Evolutionary conservation across 2,888 invertebrate species (phyloP).

Genomic region (Clivina fossor): DNA sequence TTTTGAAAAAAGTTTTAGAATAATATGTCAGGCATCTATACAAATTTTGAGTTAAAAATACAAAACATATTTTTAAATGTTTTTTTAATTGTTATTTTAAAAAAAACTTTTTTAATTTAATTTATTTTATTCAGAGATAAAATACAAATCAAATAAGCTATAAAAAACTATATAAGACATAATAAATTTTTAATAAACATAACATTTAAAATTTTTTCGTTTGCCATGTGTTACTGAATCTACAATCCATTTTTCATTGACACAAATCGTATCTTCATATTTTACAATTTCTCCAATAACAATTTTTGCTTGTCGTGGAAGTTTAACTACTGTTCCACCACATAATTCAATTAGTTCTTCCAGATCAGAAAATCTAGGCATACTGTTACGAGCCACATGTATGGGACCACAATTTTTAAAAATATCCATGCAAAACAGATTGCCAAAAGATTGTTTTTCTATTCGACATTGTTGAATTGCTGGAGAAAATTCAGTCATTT

Average conservation of each 20-base stretch:
- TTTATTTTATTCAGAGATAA: too few relatives aligned
- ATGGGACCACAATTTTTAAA: constrained; percentile 62
- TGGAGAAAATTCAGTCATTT: constrained; percentile 68
- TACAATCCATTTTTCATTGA: constrained; percentile 64
- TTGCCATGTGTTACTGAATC: constrained; percentile 63
- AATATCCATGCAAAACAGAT: constrained; percentile 60
- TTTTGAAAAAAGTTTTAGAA: too few relatives aligned
- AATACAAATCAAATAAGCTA: too few relatives aligned
- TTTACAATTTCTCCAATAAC: constrained; percentile 54
- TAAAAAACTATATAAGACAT: too few relatives aligned
- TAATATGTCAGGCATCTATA: too few relatives aligned
- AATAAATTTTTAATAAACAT: too few relatives aligned
- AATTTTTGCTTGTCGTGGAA: constrained; percentile 56
- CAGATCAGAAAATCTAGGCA: constrained; percentile 57
- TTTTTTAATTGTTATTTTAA: too few relatives aligned
- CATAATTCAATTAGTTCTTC: constrained; percentile 62
- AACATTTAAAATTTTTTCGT: constrained; percentile 54
- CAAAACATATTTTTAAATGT: too few relatives aligned
- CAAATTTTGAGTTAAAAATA: too few relatives aligned
- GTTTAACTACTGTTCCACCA: constrained; percentile 58
- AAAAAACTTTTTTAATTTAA: too few relatives aligned
- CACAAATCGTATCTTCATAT: constrained; percentile 49
- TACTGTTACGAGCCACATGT: constrained; percentile 56
- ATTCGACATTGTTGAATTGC: constrained; percentile 66
- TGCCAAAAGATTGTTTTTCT: constrained; percentile 64